Percentiles rank a stretch among this genome's conserved stretches.
Conservation (phyloP, 2,888 invertebrate genomes). For the Dolichopus griseipennis region DNA sequence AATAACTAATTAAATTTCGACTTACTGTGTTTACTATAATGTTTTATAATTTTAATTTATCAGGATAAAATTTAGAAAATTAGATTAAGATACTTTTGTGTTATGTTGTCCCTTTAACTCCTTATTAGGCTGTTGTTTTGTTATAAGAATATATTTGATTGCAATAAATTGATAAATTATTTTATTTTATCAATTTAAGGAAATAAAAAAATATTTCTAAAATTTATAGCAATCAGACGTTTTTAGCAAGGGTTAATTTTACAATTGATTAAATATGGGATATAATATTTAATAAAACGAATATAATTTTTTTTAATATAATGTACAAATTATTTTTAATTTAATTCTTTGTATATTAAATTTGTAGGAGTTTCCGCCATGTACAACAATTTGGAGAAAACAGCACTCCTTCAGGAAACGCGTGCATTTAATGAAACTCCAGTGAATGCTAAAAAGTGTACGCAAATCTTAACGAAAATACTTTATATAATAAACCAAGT, state of each 20-base stretch:
- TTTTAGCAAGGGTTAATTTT: background rate
- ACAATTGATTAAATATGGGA: too few relatives aligned
- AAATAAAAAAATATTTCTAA: background rate
- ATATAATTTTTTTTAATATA: background rate
- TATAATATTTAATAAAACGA: too few relatives aligned
- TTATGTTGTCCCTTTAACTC: too few relatives aligned
- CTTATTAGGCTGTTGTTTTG: too few relatives aligned
- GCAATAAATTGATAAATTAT: too few relatives aligned
- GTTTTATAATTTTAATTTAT: too few relatives aligned
- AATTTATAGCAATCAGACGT: background rate
- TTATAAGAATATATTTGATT: too few relatives aligned
- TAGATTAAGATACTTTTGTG: too few relatives aligned
- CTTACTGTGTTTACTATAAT: too few relatives aligned
- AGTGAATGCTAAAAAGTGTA: constrained; percentile 94
- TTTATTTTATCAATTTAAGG: background rate
- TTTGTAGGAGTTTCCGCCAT: constrained; percentile 55
- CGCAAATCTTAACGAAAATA: constrained; percentile 90
- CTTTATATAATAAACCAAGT: constrained; percentile 90
- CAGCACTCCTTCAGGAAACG: constrained; percentile 93
- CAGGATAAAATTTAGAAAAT: too few relatives aligned
- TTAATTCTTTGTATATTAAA: too few relatives aligned
- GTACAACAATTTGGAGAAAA: constrained; percentile 90
- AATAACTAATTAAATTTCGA: too few relatives aligned
- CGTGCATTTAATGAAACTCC: constrained; percentile 96
- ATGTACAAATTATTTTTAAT: background rate